A percentile compares a stretch with the other conserved stretches of the same genome.
phyloP scores from a whole-genome alignment of 1,140 invertebrate species.

The Drosophila quadrilineata region DNA sequence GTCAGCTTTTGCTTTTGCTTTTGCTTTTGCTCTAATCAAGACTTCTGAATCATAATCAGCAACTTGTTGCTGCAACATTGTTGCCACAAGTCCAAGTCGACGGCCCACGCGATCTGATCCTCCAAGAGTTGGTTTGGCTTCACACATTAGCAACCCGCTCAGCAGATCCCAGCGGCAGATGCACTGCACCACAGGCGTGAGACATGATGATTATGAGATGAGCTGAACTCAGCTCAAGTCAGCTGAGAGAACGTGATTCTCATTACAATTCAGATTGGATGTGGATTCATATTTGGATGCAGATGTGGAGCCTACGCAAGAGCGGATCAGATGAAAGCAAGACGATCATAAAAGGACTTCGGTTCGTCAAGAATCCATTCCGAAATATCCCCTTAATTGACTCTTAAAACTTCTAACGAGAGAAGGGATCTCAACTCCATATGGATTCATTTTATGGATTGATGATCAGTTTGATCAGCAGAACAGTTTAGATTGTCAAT shows the following conservation, averaged over 20 bases:
- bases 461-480: conserved; percentile 22
- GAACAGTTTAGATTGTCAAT: not conserved
- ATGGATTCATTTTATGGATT: conserved; percentile 43
- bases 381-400: conserved; percentile 15
- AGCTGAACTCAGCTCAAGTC: conserved; percentile 7
- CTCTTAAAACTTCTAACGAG: conserved; percentile 9
- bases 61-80: conserved; percentile 54
- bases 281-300: no score
- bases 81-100: conserved; percentile 45
- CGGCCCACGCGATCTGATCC: conserved; percentile 45
- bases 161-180: conserved; percentile 53
- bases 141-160: conserved; percentile 54
- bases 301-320: conserved; percentile 50
- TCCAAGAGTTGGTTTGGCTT: conserved; percentile 35
- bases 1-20: not conserved
- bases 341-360: conserved; percentile 29
- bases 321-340: conserved; percentile 36
- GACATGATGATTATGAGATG: conserved; percentile 22
- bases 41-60: conserved; percentile 50
- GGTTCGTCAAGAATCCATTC: conserved; percentile 10
- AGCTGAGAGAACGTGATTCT: conserved; percentile 50
- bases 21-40: conserved; percentile 47
- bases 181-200: conserved; percentile 54
- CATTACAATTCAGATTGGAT: conserved; percentile 36
- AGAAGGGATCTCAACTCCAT: conserved; percentile 1